Base-by-base conservation (phyloP, 2,888 invertebrate genomes). In the Ichneumon xanthorius region DNA sequence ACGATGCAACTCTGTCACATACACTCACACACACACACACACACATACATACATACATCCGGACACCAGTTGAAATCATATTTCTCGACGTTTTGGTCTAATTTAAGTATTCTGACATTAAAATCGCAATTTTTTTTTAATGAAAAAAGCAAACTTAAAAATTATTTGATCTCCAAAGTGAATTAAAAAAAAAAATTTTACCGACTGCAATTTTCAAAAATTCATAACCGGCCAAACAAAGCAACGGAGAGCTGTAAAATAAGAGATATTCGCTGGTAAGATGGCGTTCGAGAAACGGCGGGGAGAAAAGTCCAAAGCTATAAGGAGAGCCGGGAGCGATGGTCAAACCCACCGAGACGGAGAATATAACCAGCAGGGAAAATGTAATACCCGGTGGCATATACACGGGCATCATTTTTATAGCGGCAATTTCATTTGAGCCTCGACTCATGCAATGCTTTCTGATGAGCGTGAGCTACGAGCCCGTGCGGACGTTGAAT, bases 391-490 rank as follows among this genome's bases (percentile, higher is more conserved):
- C 89, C 89, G 79, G 87, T 45, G 89, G 89, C 91, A 90, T 91
- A 91, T 92, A 91, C 92, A 92, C 92, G 89, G 89, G 89, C 91
- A 92, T 93, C 92, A 93, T 92, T 93, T 93, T 93, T 92, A 93
- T 93, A 92, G 92, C 91, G 89, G 93, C 93, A 92, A 93, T 93
- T 93, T 92, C 93, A 93, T 93, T 93, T 92, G 92, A 92, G 92
- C 92, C 91, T 89, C 82, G 90, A 92, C 90, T 91, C 93, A 93
- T 93, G 92, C 93, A 93, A 91, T 93, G 92, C 89, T 92, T 93
- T 92, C 91, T 93, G 93, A 93, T 93, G 93, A 93, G 92, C 92
- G 89, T 40, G 40, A 67, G 37, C 40, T 40, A 37, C 37, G 65
- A 67, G 40, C 37, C 19, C 19, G 61, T 9, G 19, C 65, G 40